Evolutionary conservation across 2,113 vertebrate genomes (phyloP), one percentile per base, ranked within the genome.

Genomic region (Passer montanus): DNA sequence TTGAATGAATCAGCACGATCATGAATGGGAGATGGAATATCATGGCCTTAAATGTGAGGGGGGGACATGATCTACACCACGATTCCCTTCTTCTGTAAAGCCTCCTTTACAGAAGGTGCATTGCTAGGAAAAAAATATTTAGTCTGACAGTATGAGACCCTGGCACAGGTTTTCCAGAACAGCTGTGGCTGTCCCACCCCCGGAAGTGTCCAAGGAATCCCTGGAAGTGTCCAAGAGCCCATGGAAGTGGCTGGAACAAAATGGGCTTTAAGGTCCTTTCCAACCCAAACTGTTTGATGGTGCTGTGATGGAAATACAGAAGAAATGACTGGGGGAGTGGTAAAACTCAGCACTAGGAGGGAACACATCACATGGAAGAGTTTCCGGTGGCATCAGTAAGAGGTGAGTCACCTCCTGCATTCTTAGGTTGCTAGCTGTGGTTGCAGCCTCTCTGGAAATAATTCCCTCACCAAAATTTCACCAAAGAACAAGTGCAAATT

Each of bases 251-350:
- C 0, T 75, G 13, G 19, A n/a, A 53, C 11, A 19, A 33, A 10
- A 58, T 21, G 20, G 8, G 6, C 2, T 69, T 69, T 47, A 31
- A 31, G 17, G 3, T 19, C n/a, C 17, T 47, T 68, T 47, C 9
- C 8, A 53, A 7, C 24, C 9, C 20, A 16, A 27, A 2, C 4
- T 0, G 0, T 47, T 55, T 7, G 1, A 27, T 7, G 13, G 3
- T 56, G 44, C 2, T 31, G 2, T 28, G 26, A 28, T 23, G 12
- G 37, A 79, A 93, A 60, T 21, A 12, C 3, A 53, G 66, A 56
- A 56, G 7, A 22, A 82, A 72, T 58, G 22, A 11, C 7, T 24
- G 7, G 2, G 13, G 2, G 10, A 55, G 3, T 9, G 10, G 20
- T 23, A 33, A n/a, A 84, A n/a, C 5, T 59, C 30, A 72, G 31